Conservation (phyloP, 1,140 invertebrate species). For the Pteromalus puparum region DNA sequence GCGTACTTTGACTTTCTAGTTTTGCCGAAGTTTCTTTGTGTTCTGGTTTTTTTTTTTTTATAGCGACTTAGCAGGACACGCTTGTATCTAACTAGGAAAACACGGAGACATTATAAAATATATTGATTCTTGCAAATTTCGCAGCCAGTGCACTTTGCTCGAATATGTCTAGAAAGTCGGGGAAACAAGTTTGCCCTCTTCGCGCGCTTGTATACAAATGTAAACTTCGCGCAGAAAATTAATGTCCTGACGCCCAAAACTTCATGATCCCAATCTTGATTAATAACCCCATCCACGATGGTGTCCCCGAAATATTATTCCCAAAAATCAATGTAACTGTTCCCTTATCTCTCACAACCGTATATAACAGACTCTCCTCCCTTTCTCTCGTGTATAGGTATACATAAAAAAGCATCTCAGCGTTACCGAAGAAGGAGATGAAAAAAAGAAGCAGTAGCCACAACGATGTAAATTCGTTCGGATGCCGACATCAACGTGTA, state of each 20-base stretch:
- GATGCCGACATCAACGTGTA: neutral
- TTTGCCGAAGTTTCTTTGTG: too few relatives aligned
- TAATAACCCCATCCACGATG: neutral
- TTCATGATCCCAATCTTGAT: neutral
- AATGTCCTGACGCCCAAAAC: too few relatives aligned
- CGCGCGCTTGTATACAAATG: too few relatives aligned
- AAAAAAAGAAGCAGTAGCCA: neutral
- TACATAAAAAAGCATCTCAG: neutral
- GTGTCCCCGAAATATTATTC: neutral
- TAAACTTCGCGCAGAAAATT: neutral
- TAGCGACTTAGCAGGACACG: too few relatives aligned
- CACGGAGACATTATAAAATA: neutral
- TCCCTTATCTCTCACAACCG: neutral
- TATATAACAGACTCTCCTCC: too few relatives aligned
- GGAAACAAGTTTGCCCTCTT: too few relatives aligned
- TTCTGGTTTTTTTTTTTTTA: neutral
- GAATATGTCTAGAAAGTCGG: neutral
- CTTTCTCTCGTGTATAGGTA: too few relatives aligned
- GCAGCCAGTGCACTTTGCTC: neutral
- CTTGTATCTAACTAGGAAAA: neutral
- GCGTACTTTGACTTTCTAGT: conserved; percentile 25
- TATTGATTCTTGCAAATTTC: neutral
- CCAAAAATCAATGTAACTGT: neutral
- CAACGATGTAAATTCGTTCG: neutral
- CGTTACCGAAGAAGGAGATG: neutral